Conservation (phyloP, 2,888 invertebrate genomes). For the Thera obeliscata region DNA sequence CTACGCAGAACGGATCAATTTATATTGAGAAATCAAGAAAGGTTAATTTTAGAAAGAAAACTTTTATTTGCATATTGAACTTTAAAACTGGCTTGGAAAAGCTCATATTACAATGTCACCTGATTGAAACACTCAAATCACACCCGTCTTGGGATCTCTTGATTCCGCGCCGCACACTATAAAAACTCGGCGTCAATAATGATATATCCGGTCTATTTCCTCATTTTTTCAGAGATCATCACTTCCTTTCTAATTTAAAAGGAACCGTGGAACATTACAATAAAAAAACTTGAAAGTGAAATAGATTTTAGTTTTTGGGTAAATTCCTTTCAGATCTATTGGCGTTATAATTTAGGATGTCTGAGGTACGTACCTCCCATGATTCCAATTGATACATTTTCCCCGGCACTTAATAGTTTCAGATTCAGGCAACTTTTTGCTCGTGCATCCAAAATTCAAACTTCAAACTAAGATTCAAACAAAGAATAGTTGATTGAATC, state of each 20-base stretch:
- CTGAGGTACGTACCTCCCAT: no score
- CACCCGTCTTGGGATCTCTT: constrained; percentile 11
- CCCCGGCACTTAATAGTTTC: no score
- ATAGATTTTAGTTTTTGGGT: no score
- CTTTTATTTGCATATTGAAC: neutral
- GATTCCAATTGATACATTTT: no score
- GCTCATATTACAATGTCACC: neutral
- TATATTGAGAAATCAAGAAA: neutral
- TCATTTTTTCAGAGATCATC: constrained; percentile 34
- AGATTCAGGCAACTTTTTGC: no score
- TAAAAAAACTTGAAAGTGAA: no score
- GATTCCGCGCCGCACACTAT: constrained; percentile 12
- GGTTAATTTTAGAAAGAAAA: neutral
- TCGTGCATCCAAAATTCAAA: no score
- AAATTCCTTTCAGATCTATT: no score
- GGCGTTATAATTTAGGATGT: no score
- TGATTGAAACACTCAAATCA: constrained; percentile 1
- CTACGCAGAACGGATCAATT: neutral
- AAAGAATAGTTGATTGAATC: no score
- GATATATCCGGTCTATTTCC: constrained; percentile 36
- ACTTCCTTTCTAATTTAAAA: constrained; percentile 24
- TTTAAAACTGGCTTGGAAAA: neutral
- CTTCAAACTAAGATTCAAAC: no score
- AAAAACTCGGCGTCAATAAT: constrained; percentile 34
- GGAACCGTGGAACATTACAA: neutral